Conservation (phyloP, 2,888 invertebrate genomes). For the Peribatodes rhomboidaria region DNA sequence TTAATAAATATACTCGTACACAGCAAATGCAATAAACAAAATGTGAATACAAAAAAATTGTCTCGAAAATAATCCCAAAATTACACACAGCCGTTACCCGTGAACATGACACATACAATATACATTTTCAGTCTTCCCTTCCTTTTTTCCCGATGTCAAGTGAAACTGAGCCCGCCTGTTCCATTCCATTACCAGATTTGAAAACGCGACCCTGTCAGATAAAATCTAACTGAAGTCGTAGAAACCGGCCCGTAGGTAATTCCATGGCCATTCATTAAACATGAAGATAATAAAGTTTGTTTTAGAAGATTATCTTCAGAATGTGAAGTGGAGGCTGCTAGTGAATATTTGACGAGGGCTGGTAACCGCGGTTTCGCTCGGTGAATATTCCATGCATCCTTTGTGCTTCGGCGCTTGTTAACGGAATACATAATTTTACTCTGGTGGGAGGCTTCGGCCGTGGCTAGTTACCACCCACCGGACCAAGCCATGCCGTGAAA, state of each 20-base stretch:
- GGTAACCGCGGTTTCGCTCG: constrained; percentile 20
- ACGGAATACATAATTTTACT: constrained; percentile 1
- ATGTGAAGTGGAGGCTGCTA: constrained; percentile 14
- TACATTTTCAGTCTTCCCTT: not conserved
- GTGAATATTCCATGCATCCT: constrained; percentile 38
- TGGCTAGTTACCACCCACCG: no score
- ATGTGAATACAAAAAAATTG: not conserved
- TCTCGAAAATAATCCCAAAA: no score
- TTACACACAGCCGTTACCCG: not conserved
- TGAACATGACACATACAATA: not conserved
- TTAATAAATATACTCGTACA: no score
- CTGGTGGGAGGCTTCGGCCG: not conserved
- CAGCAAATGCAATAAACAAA: not conserved
- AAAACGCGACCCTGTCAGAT: constrained; percentile 8
- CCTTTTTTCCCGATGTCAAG: not conserved
- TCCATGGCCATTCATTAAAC: constrained; percentile 13
- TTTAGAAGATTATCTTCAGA: constrained; percentile 28
- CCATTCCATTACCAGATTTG: not conserved
- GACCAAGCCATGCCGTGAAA: no score
- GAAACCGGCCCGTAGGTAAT: constrained; percentile 10
- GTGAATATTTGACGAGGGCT: constrained; percentile 41
- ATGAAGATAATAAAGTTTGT: constrained; percentile 30
- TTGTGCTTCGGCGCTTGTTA: constrained; percentile 15
- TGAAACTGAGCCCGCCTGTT: not conserved
- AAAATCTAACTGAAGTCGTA: constrained; percentile 10